Percentiles rank a stretch among this genome's conserved stretches.
phyloP scores from a whole-genome alignment of 2,797 vertebrate species.

The Micropoecilia bifurca region DNA sequence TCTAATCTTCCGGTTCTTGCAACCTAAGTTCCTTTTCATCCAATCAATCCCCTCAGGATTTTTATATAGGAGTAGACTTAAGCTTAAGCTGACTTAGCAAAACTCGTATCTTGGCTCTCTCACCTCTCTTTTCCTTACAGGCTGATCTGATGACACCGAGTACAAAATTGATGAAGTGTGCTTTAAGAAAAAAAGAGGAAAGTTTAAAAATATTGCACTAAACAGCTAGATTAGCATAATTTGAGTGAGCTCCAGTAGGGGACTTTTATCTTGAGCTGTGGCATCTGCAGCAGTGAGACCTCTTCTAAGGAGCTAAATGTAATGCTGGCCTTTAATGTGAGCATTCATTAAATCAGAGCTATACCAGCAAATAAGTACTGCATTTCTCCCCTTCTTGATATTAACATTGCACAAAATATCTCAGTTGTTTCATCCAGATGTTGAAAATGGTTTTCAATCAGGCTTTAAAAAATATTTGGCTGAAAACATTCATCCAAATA shows the following conservation, averaged over 20 bases:
- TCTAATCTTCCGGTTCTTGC: constrained; percentile 5
- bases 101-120: neutral
- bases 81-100: constrained; percentile 8
- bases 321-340: neutral
- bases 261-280: neutral
- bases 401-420: neutral
- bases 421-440: neutral
- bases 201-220: neutral
- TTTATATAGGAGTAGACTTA: neutral
- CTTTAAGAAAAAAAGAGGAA: neutral
- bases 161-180: neutral
- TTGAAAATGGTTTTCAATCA: neutral
- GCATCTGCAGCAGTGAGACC: neutral
- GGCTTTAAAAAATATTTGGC: neutral
- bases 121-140: neutral
- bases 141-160: neutral
- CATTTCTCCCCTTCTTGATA: neutral
- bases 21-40: constrained; percentile 5
- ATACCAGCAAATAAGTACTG: neutral
- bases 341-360: neutral
- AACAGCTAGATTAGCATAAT: constrained; percentile 2
- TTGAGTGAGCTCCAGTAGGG: neutral
- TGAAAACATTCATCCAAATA: neutral
- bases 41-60: neutral
- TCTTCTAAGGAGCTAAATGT: neutral